phyloP scores from a whole-genome alignment of 2,888 invertebrate genomes.

The Ceriagrion tenellum region DNA sequence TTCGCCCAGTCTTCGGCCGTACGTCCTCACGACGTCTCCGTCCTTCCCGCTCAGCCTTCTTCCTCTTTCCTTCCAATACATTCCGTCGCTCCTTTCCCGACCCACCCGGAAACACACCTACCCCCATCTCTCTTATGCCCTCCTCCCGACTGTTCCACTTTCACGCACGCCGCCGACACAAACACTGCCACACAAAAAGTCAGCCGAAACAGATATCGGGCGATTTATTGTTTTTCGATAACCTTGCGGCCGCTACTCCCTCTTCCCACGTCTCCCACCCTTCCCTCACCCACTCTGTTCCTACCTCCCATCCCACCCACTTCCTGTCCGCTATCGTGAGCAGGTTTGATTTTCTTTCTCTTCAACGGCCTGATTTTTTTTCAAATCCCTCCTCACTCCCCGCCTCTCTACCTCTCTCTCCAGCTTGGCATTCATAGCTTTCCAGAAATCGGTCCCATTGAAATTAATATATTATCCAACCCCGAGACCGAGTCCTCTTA shows the following conservation, averaged over 20 bases:
- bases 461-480: background rate
- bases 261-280: background rate
- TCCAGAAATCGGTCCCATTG: background rate
- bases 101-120: background rate
- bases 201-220: slow-evolving; percentile 62
- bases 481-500: background rate
- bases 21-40: too few relatives aligned
- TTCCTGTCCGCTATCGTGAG: background rate
- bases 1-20: background rate
- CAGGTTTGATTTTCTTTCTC: background rate
- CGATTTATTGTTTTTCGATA: slow-evolving; percentile 67
- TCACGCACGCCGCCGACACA: slow-evolving; percentile 50
- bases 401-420: background rate
- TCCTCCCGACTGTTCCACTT: slow-evolving; percentile 11
- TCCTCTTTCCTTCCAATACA: background rate
- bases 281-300: too few relatives aligned
- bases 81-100: background rate
- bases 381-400: background rate
- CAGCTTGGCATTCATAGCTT: background rate
- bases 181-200: slow-evolving; percentile 54
- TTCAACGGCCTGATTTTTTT: background rate
- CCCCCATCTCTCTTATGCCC: background rate
- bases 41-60: too few relatives aligned
- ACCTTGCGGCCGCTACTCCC: slow-evolving; percentile 22
- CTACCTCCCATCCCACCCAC: background rate